phyloP scores from a whole-genome alignment of 2,888 invertebrate species.

The Heteropelma amictum region DNA sequence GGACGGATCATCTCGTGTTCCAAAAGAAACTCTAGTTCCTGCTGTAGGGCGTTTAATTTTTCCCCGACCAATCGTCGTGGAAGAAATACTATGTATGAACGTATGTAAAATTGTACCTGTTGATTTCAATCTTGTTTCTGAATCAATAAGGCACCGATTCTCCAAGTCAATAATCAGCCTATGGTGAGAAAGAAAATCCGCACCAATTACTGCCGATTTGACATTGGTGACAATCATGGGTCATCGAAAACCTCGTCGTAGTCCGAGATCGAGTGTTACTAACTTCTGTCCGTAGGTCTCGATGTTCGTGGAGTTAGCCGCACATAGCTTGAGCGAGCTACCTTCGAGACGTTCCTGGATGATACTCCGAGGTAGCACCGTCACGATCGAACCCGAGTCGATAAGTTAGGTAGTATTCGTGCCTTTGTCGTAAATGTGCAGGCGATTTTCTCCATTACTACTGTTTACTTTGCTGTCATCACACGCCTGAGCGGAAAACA shows the following conservation, averaged over 20 bases:
- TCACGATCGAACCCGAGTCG: conserved; percentile 41
- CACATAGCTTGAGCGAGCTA: background rate
- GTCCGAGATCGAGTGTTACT: background rate
- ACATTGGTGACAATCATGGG: background rate
- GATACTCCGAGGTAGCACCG: conserved; percentile 17
- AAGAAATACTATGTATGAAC: too few relatives aligned
- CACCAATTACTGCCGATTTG: too few relatives aligned
- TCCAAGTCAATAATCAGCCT: too few relatives aligned
- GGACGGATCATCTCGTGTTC: background rate
- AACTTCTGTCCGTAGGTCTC: background rate
- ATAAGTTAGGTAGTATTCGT: conserved; percentile 6
- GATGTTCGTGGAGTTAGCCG: background rate
- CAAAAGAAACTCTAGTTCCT: background rate
- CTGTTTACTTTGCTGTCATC: background rate
- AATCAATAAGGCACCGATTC: too few relatives aligned
- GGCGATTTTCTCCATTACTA: conserved; percentile 13
- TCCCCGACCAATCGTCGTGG: background rate
- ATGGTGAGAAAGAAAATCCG: too few relatives aligned
- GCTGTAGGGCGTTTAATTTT: background rate
- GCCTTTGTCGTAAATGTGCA: conserved; percentile 19
- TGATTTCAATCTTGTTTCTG: too few relatives aligned
- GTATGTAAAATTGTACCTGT: too few relatives aligned
- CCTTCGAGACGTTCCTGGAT: background rate
- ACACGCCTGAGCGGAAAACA: conserved; percentile 5
- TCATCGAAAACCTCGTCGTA: background rate